phyloP scores from a whole-genome alignment of 2,888 invertebrate species.

The Chymomyza amoena region DNA sequence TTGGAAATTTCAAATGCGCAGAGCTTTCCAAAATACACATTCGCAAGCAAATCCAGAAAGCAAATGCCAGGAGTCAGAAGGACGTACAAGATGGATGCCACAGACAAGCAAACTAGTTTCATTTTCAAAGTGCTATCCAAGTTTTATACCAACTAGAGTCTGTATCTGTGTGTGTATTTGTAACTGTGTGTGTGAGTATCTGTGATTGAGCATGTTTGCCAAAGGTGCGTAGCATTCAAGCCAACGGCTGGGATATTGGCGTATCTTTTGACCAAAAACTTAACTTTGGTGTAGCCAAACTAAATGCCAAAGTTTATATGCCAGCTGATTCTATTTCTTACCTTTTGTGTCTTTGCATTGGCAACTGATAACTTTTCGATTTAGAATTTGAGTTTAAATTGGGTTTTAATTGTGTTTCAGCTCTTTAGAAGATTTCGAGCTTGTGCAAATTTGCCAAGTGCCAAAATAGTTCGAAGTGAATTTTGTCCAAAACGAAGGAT shows the following conservation, averaged over 20 bases:
- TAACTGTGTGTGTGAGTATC: constrained; percentile 16
- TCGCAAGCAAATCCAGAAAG: constrained; percentile 29
- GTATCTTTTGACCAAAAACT: constrained; percentile 49
- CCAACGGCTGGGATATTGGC: constrained; percentile 18
- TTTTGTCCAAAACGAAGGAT: constrained; percentile 1
- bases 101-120: constrained; percentile 34
- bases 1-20: constrained; percentile 63
- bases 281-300: constrained; percentile 14
- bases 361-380: constrained; percentile 61
- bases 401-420: constrained; percentile 60
- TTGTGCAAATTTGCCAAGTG: constrained; percentile 52
- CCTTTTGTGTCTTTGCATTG: neutral
- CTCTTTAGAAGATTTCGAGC: constrained; percentile 16
- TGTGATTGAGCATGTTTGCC: constrained; percentile 51
- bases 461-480: constrained; percentile 40
- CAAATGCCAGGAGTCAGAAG: constrained; percentile 27
- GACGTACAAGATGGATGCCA: constrained; percentile 24
- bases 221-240: constrained; percentile 39
- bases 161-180: constrained; percentile 4
- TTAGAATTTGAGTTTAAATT: constrained; percentile 57
- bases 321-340: constrained; percentile 12
- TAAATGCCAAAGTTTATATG: constrained; percentile 26
- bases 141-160: constrained; percentile 23
- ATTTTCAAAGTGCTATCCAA: constrained; percentile 51
- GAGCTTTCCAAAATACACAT: constrained; percentile 46